These are phyloP conservation scores for Pseudoatta argentina DNA, from an alignment of 1,140 invertebrate species.

Conservation along the genomic window DNA sequence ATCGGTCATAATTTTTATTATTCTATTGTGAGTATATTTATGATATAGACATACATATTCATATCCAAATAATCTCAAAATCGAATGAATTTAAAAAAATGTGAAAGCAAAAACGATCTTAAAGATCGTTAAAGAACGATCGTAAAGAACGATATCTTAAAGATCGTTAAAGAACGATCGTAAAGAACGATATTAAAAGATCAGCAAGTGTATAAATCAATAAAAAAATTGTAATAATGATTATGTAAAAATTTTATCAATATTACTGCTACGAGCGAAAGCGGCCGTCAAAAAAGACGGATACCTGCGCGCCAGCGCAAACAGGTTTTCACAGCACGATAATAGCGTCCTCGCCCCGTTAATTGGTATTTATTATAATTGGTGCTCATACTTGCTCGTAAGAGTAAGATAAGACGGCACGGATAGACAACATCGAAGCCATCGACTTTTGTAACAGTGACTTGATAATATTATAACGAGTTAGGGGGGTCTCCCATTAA, in stretches of 20 bases:
- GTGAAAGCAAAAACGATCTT: not conserved
- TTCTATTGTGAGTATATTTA: not conserved
- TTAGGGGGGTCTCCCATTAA: constrained; percentile 71
- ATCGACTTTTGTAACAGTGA: constrained; percentile 57
- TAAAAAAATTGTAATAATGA: not conserved
- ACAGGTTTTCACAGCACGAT: constrained; percentile 66
- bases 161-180: too few relatives aligned
- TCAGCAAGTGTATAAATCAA: not conserved
- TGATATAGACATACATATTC: not conserved
- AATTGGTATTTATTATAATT: constrained; percentile 78
- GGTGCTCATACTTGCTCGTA: constrained; percentile 76
- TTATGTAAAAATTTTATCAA: constrained; percentile 9
- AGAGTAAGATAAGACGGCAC: constrained; percentile 65
- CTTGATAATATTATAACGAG: constrained; percentile 77
- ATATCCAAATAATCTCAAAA: not conserved
- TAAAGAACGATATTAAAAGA: not conserved
- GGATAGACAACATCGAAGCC: constrained; percentile 64
- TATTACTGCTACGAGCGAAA: constrained; percentile 7
- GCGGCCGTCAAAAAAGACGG: constrained; percentile 61
- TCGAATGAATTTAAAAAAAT: not conserved
- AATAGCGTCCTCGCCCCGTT: constrained; percentile 73
- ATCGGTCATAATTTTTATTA: not conserved
- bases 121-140: too few relatives aligned
- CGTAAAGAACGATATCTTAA: too few relatives aligned
- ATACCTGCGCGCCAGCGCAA: constrained; percentile 40